A percentile compares a stretch with the other conserved stretches of the same genome.
These are phyloP conservation scores for Anabacerthia variegaticeps DNA, from an alignment of 2,797 vertebrate species.

Conservation along the genomic window DNA sequence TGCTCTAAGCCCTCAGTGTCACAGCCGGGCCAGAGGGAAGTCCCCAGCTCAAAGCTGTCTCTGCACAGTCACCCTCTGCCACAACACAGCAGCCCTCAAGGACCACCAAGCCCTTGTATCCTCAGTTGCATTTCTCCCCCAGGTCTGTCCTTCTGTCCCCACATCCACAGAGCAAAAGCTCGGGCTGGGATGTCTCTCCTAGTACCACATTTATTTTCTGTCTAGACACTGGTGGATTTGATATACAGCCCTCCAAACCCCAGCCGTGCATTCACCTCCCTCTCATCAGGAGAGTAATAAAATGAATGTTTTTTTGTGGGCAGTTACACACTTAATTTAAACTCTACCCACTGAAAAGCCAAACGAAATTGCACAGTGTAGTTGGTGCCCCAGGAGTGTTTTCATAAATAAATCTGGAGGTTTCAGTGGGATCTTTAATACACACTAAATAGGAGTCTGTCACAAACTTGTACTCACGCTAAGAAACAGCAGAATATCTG, in stretches of 20 bases:
- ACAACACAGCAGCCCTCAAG: not conserved
- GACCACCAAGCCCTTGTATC: not conserved
- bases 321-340: slow-evolving; percentile 24
- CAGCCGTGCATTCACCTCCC: not conserved
- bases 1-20: not conserved
- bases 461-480: not conserved
- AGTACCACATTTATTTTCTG: not conserved
- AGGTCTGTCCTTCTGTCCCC: not conserved
- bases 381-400: slow-evolving; percentile 1
- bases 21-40: not conserved
- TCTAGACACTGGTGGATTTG: slow-evolving; percentile 26
- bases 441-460: slow-evolving; percentile 8
- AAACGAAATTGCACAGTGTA: not conserved
- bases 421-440: slow-evolving; percentile 45
- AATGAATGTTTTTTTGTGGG: not conserved
- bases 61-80: not conserved
- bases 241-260: slow-evolving; percentile 5
- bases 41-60: not conserved
- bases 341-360: slow-evolving; percentile 17
- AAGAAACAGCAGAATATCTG: not conserved
- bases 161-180: not conserved
- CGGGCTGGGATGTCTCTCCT: not conserved
- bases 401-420: slow-evolving; percentile 39
- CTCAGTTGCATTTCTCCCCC: not conserved
- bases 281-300: slow-evolving; percentile 15